These are phyloP conservation scores for Momotus momota DNA, from an alignment of 2,797 vertebrate species.

Conservation along the genomic window DNA sequence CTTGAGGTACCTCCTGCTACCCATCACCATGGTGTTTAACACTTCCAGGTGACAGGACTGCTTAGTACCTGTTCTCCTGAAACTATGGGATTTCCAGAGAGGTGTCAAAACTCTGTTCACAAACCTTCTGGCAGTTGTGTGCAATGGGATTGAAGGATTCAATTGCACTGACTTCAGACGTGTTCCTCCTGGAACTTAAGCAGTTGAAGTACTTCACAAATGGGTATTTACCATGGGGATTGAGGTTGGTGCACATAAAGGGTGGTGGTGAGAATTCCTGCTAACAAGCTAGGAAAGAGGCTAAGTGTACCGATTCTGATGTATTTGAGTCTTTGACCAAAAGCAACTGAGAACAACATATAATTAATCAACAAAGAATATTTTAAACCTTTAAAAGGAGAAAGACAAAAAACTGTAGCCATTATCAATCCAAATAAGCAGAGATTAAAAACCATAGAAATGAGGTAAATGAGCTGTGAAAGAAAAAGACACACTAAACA, in stretches of 20 bases:
- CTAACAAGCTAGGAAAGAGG: not conserved
- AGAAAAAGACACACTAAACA: not conserved
- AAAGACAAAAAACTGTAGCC: not conserved
- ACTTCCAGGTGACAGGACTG: not conserved
- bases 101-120: not conserved
- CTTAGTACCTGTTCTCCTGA: not conserved
- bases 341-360: not conserved
- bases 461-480: not conserved
- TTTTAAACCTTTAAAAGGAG: not conserved
- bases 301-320: not conserved
- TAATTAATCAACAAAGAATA: not conserved
- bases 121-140: not conserved
- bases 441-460: not conserved
- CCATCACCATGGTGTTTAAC: accelerated
- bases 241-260: accelerated
- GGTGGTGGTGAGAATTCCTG: not conserved
- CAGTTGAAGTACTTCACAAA: not conserved
- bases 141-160: not conserved
- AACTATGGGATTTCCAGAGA: not conserved
- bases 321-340: not conserved
- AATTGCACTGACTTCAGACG: not conserved
- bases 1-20: not conserved
- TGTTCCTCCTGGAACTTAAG: not conserved
- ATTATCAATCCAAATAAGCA: too few relatives aligned
- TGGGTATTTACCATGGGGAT: not conserved